A percentile compares a stretch with the other conserved stretches of the same genome.
These are phyloP conservation scores for Apotomis betuletana DNA, from an alignment of 2,888 invertebrate species.

Conservation along the genomic window DNA sequence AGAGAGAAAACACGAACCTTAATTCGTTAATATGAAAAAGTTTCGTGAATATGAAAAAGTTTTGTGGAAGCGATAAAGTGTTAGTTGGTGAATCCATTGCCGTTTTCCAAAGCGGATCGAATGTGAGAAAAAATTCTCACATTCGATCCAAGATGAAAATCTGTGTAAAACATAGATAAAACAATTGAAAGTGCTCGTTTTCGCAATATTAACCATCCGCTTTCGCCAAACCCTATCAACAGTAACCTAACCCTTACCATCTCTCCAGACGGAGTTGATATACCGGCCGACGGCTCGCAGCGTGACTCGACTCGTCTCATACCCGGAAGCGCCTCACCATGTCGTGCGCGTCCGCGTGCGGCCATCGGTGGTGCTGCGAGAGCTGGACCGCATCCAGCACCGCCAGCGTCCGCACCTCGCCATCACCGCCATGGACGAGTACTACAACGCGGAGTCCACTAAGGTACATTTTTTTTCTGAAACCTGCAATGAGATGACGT, in stretches of 20 bases:
- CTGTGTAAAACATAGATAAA: no score
- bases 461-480: conserved; percentile 78
- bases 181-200: not conserved
- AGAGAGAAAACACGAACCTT: no score
- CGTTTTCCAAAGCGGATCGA: no score
- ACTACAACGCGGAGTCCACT: conserved; percentile 89
- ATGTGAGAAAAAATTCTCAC: no score
- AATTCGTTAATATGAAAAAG: no score
- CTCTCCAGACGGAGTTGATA: conserved; percentile 75
- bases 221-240: not conserved
- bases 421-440: conserved; percentile 88
- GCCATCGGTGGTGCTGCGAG: conserved; percentile 86
- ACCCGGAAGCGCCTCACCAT: conserved; percentile 83
- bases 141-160: no score
- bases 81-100: no score
- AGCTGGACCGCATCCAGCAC: conserved; percentile 87
- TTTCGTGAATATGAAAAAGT: no score
- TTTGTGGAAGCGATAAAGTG: no score
- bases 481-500: no score
- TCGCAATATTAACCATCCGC: not conserved
- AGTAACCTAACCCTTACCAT: not conserved
- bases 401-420: conserved; percentile 84
- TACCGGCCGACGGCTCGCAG: conserved; percentile 77
- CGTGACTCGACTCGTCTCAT: conserved; percentile 85
- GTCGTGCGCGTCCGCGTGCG: conserved; percentile 84